A percentile compares a stretch with the other conserved stretches of the same genome.
These are phyloP conservation scores for Temnothorax unifasciatus DNA, from an alignment of 2,888 invertebrate species.

Conservation along the genomic window DNA sequence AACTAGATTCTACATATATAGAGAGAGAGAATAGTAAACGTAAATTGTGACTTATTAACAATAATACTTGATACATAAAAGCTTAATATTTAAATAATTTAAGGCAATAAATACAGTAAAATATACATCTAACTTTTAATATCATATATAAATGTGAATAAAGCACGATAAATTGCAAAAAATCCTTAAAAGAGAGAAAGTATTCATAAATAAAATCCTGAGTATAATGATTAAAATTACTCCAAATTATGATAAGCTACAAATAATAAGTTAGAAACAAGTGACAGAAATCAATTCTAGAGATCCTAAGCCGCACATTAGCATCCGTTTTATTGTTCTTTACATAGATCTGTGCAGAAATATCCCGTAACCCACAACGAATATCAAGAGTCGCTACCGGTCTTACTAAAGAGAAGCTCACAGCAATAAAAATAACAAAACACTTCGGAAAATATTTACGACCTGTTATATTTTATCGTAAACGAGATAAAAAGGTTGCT, in stretches of 20 bases:
- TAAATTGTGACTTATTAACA: too few species aligned
- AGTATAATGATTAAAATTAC: neutral
- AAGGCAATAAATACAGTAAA: neutral
- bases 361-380: conserved; percentile 2
- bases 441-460: conserved; percentile 1
- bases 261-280: too few species aligned
- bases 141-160: neutral
- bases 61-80: too few species aligned
- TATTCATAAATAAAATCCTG: neutral
- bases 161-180: neutral
- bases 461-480: conserved; percentile 1
- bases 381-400: neutral
- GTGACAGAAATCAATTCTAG: neutral
- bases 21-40: too few species aligned
- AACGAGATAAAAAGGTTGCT: neutral
- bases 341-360: conserved; percentile 2
- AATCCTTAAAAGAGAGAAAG: neutral
- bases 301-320: neutral
- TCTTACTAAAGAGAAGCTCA: conserved; percentile 5
- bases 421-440: conserved; percentile 19
- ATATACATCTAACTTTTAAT: neutral
- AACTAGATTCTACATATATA: too few species aligned
- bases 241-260: neutral
- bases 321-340: neutral
- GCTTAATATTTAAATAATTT: neutral